Conservation (phyloP, 2,888 invertebrate genomes). For the Gortyna flavago region DNA sequence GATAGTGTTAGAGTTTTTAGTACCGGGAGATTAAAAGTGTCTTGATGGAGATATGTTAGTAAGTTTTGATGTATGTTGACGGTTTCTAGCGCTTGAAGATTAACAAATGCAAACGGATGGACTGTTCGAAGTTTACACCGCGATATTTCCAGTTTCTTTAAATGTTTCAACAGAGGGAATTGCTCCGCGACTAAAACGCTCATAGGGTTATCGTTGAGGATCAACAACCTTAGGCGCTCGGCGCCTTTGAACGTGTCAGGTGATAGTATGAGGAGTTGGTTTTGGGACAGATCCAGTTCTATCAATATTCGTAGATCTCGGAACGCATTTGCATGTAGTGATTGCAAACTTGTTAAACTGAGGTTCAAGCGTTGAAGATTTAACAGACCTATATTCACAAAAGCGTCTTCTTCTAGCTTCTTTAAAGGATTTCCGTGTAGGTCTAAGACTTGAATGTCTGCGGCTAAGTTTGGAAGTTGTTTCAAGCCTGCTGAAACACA, state of each 20-base stretch:
- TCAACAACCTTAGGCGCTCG: conserved; percentile 93
- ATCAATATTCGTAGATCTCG: conserved; percentile 95
- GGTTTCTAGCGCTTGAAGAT: conserved; percentile 94
- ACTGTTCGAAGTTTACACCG: conserved; percentile 93
- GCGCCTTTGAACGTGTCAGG: conserved; percentile 95
- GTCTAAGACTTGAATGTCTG: conserved; percentile 92
- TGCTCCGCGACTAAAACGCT: conserved; percentile 92
- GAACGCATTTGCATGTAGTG: conserved; percentile 95
- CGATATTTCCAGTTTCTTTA: conserved; percentile 94
- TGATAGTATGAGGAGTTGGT: conserved; percentile 93
- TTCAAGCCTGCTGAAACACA: conserved; percentile 94
- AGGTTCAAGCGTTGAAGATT: conserved; percentile 96
- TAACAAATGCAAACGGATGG: conserved; percentile 93
- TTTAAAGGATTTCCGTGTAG: conserved; percentile 94
- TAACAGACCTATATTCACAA: conserved; percentile 93
- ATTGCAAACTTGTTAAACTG: conserved; percentile 92
- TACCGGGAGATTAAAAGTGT: conserved; percentile 85
- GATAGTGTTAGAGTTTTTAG: conserved; percentile 95
- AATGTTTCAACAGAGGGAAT: conserved; percentile 94
- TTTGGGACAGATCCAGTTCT: conserved; percentile 96
- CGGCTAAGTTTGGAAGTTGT: conserved; percentile 91
- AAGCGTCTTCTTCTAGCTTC: conserved; percentile 93
- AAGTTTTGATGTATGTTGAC: conserved; percentile 95
- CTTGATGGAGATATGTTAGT: conserved; percentile 91
- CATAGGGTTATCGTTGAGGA: conserved; percentile 95